Evolutionary conservation across 2,113 vertebrate genomes (phyloP).

Genomic region (Hydrochoerus hydrochaeris): DNA sequence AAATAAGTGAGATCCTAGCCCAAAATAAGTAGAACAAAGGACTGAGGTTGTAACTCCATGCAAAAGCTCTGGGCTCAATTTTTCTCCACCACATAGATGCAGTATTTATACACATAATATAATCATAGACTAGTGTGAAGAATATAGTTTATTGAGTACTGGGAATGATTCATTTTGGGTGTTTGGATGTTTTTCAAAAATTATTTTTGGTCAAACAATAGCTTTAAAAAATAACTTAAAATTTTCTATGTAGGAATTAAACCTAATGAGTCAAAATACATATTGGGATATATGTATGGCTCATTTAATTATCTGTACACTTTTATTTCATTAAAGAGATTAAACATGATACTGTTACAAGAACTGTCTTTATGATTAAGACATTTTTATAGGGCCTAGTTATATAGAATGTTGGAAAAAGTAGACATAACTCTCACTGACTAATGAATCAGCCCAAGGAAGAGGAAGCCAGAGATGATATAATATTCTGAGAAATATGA

Average conservation of each 20-base stretch:
- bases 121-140: not conserved
- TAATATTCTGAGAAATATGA: constrained; percentile 49
- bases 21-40: not conserved
- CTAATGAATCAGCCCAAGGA: not conserved
- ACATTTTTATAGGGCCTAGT: not conserved
- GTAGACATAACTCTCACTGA: not conserved
- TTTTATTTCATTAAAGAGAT: not conserved
- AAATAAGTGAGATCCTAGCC: not conserved
- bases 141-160: not conserved
- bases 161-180: not conserved
- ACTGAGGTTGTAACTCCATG: too few relatives aligned
- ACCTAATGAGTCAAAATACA: not conserved
- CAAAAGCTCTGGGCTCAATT: not conserved
- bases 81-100: not conserved
- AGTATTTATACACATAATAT: not conserved
- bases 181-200: not conserved
- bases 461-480: not conserved
- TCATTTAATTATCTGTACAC: not conserved
- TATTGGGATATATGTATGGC: not conserved
- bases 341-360: not conserved
- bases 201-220: not conserved
- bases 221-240: not conserved
- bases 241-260: not conserved
- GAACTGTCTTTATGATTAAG: constrained; percentile 8
- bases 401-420: not conserved